Evolutionary conservation across 2,888 invertebrate species (phyloP).

Genomic region (Acrobasis consociella): DNA sequence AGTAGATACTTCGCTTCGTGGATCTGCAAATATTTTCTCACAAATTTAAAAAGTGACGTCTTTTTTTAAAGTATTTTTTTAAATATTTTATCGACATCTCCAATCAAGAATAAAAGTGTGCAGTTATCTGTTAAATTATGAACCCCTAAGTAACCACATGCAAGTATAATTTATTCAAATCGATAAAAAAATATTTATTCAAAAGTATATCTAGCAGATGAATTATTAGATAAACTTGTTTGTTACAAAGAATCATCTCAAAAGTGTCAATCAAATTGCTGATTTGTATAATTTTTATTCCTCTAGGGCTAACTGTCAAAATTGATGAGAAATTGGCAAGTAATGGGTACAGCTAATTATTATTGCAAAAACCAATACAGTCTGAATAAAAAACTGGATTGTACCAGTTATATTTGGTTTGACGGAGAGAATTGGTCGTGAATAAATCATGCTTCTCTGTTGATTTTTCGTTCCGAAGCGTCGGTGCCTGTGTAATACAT

Average conservation of each 20-base stretch:
- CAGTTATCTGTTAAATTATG: constrained; percentile 10
- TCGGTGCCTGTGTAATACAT: constrained; percentile 64
- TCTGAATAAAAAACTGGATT: constrained; percentile 50
- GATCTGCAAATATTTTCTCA: constrained; percentile 64
- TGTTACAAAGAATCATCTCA: constrained; percentile 44
- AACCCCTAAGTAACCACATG: constrained; percentile 23
- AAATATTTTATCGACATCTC: constrained; percentile 11
- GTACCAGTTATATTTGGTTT: constrained; percentile 52
- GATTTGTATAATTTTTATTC: constrained; percentile 51
- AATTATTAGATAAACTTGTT: constrained; percentile 67
- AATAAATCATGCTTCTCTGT: constrained; percentile 68
- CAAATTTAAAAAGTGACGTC: constrained; percentile 47
- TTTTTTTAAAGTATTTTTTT: neutral
- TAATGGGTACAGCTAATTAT: constrained; percentile 65
- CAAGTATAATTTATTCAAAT: constrained; percentile 27
- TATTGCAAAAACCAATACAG: constrained; percentile 52
- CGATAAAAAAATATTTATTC: constrained; percentile 36
- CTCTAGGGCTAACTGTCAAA: constrained; percentile 47
- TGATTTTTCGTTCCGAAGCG: constrained; percentile 71
- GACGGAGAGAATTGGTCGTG: constrained; percentile 61
- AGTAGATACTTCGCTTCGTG: constrained; percentile 29
- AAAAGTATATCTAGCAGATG: constrained; percentile 42
- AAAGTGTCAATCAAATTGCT: constrained; percentile 69
- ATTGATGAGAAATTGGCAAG: constrained; percentile 60
- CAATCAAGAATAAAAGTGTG: neutral